Evolutionary conservation across 2,797 vertebrate genomes (phyloP), one percentile per base, ranked within the genome.

Genomic region (Rhinoraja longicauda): DNA sequence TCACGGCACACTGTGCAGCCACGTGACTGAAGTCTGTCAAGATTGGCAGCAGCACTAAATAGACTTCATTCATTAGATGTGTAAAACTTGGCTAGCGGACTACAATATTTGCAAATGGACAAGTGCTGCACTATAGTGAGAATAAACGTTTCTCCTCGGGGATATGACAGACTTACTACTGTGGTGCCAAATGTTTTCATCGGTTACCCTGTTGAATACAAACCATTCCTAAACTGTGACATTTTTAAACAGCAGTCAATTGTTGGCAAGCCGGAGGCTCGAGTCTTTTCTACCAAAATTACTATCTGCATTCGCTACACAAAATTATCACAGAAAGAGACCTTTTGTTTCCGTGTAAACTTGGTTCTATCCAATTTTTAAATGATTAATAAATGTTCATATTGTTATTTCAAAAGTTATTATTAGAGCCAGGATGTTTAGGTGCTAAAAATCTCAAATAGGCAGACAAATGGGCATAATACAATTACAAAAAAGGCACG

Each of bases 151-250:
- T 93, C 94, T 95, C 93, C 93, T 82, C 0, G 0, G 95, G 95
- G 94, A 94, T 95, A 93, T 94, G 94, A 81, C 94, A 81, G 17
- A 93, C 93, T 94, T 73, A 0, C 90, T 94, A 76, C 75, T 93
- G 93, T 79, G 93, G 90, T 94, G 95, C 94, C 59, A 93, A 94
- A 7, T 81, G 92, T 78, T 88, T 4, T 6, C 93, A 94, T 79
- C 90, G 93, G 94, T 93, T 9, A 76, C 94, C 93, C 72, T 93
- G 21, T 93, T 0, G 36, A 95, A 94, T 77, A 88, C 94, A 64
- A 39, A 93, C 94, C 0, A 77, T 93, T 93, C 90, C 94, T 70
- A 62, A 93, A 93, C 94, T 95, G 94, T 93, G 21, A 53, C 90
- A 24, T 91, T 72, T 72, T 36, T 15, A 75, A 92, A 73, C 32